A percentile compares a stretch with the other conserved stretches of the same genome.
Conservation (phyloP, 2,113 vertebrate species). For the Nestor notabilis region DNA sequence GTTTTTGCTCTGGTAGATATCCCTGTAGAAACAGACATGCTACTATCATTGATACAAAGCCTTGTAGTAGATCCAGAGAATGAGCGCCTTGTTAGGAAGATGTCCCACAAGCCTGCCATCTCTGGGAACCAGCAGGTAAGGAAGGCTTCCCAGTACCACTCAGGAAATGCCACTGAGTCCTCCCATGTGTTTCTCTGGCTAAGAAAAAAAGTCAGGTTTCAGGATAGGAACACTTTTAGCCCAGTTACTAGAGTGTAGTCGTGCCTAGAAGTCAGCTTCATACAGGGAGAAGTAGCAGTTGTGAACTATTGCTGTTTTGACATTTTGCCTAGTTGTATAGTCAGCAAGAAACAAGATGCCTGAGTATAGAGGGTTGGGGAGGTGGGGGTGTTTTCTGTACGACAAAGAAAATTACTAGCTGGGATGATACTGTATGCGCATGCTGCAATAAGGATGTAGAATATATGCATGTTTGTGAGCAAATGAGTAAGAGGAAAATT, state of each 20-base stretch:
- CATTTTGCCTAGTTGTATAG: not conserved
- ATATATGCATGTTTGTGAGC: not conserved
- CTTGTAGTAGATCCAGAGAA: constrained; percentile 47
- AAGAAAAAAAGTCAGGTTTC: not conserved
- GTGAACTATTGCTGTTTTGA: not conserved
- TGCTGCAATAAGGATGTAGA: not conserved
- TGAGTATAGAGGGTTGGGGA: not conserved
- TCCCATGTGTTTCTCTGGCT: not conserved
- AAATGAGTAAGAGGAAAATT: not conserved
- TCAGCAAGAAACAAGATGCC: not conserved
- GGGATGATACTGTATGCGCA: not conserved
- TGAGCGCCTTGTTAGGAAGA: constrained; percentile 49
- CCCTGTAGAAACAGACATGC: constrained; percentile 65
- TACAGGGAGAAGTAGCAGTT: not conserved
- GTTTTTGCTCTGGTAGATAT: constrained; percentile 41
- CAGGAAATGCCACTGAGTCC: not conserved
- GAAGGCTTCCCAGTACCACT: not conserved
- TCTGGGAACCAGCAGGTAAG: constrained; percentile 30
- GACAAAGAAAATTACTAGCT: not conserved
- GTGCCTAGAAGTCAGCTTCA: not conserved
- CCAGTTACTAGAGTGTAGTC: not conserved
- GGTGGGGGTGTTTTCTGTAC: not conserved
- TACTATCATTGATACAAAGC: constrained; percentile 67
- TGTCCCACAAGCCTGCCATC: constrained; percentile 45
- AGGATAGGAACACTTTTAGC: not conserved